These are phyloP conservation scores for Anaspis maculata DNA, from an alignment of 2,888 invertebrate genomes.

Conservation along the genomic window DNA sequence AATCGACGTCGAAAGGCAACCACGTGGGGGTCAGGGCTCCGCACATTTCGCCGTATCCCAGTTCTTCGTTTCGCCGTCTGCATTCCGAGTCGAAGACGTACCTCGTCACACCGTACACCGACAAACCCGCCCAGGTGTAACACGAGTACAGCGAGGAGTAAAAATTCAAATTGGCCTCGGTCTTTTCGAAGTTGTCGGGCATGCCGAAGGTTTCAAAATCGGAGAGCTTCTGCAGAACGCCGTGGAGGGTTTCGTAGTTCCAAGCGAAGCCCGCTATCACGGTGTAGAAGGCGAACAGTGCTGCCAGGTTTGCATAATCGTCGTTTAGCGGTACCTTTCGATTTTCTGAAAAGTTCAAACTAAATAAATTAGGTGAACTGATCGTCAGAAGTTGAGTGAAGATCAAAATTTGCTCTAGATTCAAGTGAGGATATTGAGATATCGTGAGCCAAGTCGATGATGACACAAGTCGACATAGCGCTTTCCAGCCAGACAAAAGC, in stretches of 20 bases:
- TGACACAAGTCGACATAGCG: too few relatives aligned
- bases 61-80: not conserved
- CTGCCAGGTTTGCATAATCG: too few relatives aligned
- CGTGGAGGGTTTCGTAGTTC: constrained; percentile 6
- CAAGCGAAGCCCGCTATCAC: constrained; percentile 2
- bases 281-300: constrained; percentile 1
- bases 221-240: constrained; percentile 3
- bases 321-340: too few relatives aligned
- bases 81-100: not conserved
- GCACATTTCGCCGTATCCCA: constrained; percentile 3
- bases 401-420: too few relatives aligned
- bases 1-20: constrained; percentile 3
- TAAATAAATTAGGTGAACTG: too few relatives aligned
- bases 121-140: constrained; percentile 1
- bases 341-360: too few relatives aligned
- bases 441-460: too few relatives aligned
- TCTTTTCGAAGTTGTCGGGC: constrained; percentile 4
- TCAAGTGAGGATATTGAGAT: too few relatives aligned
- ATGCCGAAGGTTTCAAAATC: constrained; percentile 1
- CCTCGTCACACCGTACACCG: constrained; percentile 1
- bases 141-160: constrained; percentile 3
- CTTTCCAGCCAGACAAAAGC: too few relatives aligned
- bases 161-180: not conserved
- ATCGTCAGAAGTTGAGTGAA: too few relatives aligned
- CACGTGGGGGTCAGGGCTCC: constrained; percentile 1